phyloP scores from a whole-genome alignment of 1,140 invertebrate species.

The Agrypnia vestita region DNA sequence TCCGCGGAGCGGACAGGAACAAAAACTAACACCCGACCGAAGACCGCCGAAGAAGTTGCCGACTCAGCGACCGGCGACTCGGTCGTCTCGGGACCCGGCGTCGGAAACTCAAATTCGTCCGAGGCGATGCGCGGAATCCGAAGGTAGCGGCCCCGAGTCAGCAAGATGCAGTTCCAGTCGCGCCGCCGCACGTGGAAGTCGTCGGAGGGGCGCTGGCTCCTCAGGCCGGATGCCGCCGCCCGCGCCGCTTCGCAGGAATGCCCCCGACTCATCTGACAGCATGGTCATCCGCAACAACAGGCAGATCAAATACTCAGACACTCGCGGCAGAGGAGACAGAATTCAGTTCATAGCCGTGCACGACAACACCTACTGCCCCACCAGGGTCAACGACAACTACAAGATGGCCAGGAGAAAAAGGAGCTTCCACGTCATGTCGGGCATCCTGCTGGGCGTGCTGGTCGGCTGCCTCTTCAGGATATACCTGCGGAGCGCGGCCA shows the following conservation, averaged over 20 bases:
- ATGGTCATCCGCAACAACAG: constrained; percentile 50
- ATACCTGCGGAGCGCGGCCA: constrained; percentile 36
- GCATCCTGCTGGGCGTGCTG: constrained; percentile 63
- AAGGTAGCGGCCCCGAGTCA: background rate
- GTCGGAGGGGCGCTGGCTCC: background rate
- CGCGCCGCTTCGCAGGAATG: background rate
- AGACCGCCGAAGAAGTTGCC: background rate
- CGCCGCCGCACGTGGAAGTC: background rate
- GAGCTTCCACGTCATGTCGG: constrained; percentile 63
- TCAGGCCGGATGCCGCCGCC: background rate
- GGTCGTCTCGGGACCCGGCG: too few species aligned
- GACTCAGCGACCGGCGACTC: background rate
- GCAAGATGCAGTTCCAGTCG: constrained; percentile 18
- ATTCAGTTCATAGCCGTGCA: constrained; percentile 43
- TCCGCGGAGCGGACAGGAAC: too few species aligned
- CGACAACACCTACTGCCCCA: constrained; percentile 35
- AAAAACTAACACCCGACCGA: too few species aligned
- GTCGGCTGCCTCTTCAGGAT: constrained; percentile 54
- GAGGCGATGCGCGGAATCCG: constrained; percentile 2
- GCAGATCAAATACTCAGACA: constrained; percentile 40
- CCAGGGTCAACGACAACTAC: constrained; percentile 42
- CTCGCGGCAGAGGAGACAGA: constrained; percentile 31
- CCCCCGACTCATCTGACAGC: constrained; percentile 11
- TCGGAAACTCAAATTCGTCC: background rate
- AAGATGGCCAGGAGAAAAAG: constrained; percentile 63